Evolutionary conservation across 2,113 vertebrate species (phyloP), one percentile per base, ranked within the genome.

Genomic region (Labeo rohita): DNA sequence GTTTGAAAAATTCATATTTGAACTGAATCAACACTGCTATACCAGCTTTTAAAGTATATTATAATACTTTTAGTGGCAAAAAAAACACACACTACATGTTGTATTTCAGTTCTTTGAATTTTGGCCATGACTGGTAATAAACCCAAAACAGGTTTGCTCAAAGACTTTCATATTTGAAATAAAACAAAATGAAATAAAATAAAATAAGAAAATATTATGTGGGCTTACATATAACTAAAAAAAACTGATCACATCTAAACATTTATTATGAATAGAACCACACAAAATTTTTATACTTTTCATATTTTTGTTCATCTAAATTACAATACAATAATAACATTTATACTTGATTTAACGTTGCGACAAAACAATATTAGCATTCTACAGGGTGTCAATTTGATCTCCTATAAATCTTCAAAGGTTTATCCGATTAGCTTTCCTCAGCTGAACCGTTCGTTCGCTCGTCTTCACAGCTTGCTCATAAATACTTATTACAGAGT

Each of bases 401-500:
- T 81, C 79, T 65, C n/a, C 43, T 12, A 34, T 28, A 49, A 81
- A 66, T 6, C 11, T 50, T 75, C 45, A 75, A 75, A 75, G 45
- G 45, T 80, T 65, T 65, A 65, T 65, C 43, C 8, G 59, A 80
- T 49, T 80, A 47, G 39, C n/a, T 80, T 65, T 65, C 79, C 13
- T 63, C 79, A 18, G 11, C 8, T 80, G 15, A 61, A 63, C 77
- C 0, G 70, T 12, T 47, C 45, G 0, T 28, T 75, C 43, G 10
- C 6, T 63, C 16, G 23, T 28, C 78, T 80, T 61, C 78, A 63
- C 56, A 81, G 59, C 59, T 81, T 66, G 79, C 79, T 28, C 79
- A 80, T 80, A 63, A 80, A 80, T 80, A 80, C 56, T 18, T 80
- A 61, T 61, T 61, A 65, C 7, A 49, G 39, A 80, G n/a, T 18